Percentiles rank a stretch among this genome's conserved stretches.
Conservation (phyloP, 2,888 invertebrate genomes). For the Melinaea marsaeus region DNA sequence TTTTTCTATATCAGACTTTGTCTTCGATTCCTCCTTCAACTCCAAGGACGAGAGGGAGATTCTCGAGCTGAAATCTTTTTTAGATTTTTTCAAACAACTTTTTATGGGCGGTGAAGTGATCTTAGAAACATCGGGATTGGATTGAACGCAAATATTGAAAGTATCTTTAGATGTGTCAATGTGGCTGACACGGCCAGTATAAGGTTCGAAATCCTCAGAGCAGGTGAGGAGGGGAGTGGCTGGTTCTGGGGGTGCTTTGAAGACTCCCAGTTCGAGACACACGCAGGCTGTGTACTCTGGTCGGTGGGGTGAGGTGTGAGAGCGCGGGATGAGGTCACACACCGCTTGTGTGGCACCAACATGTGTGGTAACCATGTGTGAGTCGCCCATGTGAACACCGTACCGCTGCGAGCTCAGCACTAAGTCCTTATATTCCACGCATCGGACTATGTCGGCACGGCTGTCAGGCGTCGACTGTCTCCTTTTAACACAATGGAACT, state of each 20-base stretch:
- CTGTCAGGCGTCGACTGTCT: slow-evolving; percentile 60
- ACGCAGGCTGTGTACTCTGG: slow-evolving; percentile 67
- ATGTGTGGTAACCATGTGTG: too few species aligned
- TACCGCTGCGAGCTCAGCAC: slow-evolving; percentile 48
- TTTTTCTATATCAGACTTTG: slow-evolving; percentile 56
- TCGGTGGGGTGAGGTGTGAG: slow-evolving; percentile 25
- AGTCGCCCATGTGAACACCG: slow-evolving; percentile 40
- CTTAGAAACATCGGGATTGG: slow-evolving; percentile 64
- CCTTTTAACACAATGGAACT: slow-evolving; percentile 35
- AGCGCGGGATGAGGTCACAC: slow-evolving; percentile 66
- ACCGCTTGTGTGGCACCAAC: slow-evolving; percentile 45
- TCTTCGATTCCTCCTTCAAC: slow-evolving; percentile 45
- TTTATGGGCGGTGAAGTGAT: slow-evolving; percentile 63
- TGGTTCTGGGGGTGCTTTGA: slow-evolving; percentile 43
- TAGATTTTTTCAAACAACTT: slow-evolving; percentile 66
- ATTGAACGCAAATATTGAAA: slow-evolving; percentile 64
- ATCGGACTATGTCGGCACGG: slow-evolving; percentile 70
- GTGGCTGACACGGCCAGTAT: slow-evolving; percentile 42
- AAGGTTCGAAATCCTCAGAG: slow-evolving; percentile 61
- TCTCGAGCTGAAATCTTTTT: slow-evolving; percentile 52
- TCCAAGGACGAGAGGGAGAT: slow-evolving; percentile 63
- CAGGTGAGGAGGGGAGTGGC: slow-evolving; percentile 52
- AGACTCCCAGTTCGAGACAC: slow-evolving; percentile 76
- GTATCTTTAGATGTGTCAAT: slow-evolving; percentile 58
- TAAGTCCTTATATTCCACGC: slow-evolving; percentile 62